Conservation (phyloP, 2,888 invertebrate species). For the Stenotaenia linearis region DNA sequence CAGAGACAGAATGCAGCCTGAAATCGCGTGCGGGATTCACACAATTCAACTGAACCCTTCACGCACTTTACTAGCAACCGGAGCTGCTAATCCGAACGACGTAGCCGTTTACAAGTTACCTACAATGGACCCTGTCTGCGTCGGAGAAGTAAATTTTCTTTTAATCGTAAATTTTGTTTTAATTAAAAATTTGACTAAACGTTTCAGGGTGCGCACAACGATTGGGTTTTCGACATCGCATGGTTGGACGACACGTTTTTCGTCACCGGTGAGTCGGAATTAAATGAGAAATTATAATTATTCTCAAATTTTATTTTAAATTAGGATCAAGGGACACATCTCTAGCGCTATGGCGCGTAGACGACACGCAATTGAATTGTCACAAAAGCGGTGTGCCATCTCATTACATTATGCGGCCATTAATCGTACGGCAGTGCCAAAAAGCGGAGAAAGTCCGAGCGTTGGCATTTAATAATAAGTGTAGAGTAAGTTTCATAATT, state of each 20-base stretch:
- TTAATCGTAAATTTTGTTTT: background rate
- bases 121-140: constrained; percentile 89
- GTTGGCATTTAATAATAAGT: constrained; percentile 75
- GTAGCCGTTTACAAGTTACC: constrained; percentile 84
- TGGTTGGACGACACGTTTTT: constrained; percentile 95
- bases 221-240: constrained; percentile 87
- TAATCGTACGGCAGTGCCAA: constrained; percentile 69
- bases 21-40: constrained; percentile 80
- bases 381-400: background rate
- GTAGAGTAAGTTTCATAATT: constrained; percentile 51
- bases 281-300: too few relatives aligned
- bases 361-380: constrained; percentile 45
- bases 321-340: constrained; percentile 82
- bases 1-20: constrained; percentile 43
- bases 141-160: constrained; percentile 62
- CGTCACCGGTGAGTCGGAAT: constrained; percentile 60
- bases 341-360: constrained; percentile 80
- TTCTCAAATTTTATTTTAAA: too few relatives aligned
- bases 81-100: constrained; percentile 86
- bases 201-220: constrained; percentile 67
- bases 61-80: constrained; percentile 76
- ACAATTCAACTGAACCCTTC: constrained; percentile 92
- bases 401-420: constrained; percentile 54
- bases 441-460: constrained; percentile 75
- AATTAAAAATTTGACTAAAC: background rate